Conservation (phyloP, 1,140 invertebrate genomes). For the Dinoponera quadriceps region DNA sequence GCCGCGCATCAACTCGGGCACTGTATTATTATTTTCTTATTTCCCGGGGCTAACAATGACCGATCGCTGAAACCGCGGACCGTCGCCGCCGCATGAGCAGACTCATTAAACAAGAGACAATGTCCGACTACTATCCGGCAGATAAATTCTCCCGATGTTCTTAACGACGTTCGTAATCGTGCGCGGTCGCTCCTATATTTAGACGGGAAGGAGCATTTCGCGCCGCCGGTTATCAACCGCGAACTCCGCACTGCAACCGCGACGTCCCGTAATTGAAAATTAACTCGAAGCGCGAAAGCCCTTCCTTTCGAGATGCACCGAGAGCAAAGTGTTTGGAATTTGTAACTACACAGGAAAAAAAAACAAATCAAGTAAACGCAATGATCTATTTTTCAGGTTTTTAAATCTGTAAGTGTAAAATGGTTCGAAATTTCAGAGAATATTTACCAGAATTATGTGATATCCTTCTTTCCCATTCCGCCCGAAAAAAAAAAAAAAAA, state of each 20-base stretch:
- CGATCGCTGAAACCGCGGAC: background rate
- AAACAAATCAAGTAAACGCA: too few relatives aligned
- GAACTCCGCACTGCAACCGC: background rate
- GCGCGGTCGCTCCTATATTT: constrained; percentile 15
- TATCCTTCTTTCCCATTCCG: too few relatives aligned
- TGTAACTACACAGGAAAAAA: too few relatives aligned
- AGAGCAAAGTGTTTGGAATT: too few relatives aligned
- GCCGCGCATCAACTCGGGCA: background rate
- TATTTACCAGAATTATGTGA: too few relatives aligned
- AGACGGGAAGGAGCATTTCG: constrained; percentile 18
- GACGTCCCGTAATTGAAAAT: too few relatives aligned
- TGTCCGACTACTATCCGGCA: background rate
- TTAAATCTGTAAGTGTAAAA: too few relatives aligned
- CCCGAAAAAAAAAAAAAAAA: too few relatives aligned
- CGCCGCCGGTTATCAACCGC: background rate
- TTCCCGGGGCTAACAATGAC: background rate
- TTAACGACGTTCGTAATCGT: constrained; percentile 2
- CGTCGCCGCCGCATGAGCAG: background rate
- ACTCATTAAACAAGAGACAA: constrained; percentile 18
- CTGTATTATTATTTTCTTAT: constrained; percentile 26
- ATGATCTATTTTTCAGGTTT: too few relatives aligned
- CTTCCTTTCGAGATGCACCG: too few relatives aligned
- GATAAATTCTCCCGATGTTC: constrained; percentile 5
- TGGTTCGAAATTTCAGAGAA: too few relatives aligned
- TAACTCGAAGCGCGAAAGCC: too few relatives aligned